These are phyloP conservation scores for Solenopsis fugax DNA, from an alignment of 1,140 invertebrate species.

Conservation along the genomic window DNA sequence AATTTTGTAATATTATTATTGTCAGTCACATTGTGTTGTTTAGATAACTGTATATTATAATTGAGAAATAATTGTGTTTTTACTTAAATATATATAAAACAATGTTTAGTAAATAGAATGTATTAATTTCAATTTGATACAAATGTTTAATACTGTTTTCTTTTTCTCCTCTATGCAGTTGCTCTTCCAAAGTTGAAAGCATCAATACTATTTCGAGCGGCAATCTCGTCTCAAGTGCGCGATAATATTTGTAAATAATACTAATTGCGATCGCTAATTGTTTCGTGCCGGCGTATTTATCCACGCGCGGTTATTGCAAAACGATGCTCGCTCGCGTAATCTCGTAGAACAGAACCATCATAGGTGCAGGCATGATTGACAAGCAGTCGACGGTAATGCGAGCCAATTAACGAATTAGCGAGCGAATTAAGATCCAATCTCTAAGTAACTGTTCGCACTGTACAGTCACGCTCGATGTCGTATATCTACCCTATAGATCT, in stretches of 20 bases:
- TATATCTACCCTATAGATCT: neutral
- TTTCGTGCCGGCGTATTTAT: neutral
- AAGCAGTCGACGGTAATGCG: neutral
- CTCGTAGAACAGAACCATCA: neutral
- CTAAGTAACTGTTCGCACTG: neutral
- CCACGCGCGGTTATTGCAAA: neutral
- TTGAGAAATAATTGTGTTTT: too few species aligned
- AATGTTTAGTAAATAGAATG: too few species aligned
- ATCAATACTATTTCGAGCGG: neutral
- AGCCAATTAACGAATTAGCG: slow-evolving; percentile 44
- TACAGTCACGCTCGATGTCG: neutral
- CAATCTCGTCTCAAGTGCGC: neutral
- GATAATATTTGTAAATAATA: slow-evolving; percentile 3
- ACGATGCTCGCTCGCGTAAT: neutral
- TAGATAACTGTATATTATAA: too few species aligned
- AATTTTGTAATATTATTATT: too few species aligned
- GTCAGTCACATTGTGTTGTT: too few species aligned
- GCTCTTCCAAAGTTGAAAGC: neutral
- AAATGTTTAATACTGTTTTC: too few species aligned
- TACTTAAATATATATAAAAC: too few species aligned
- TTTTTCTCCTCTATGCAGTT: neutral
- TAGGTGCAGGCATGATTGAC: neutral
- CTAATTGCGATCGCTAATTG: slow-evolving; percentile 18
- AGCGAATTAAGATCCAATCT: slow-evolving; percentile 26
- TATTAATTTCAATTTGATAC: too few species aligned